Evolutionary conservation across 2,797 vertebrate genomes (phyloP).

Genomic region (Gallirallus australis): DNA sequence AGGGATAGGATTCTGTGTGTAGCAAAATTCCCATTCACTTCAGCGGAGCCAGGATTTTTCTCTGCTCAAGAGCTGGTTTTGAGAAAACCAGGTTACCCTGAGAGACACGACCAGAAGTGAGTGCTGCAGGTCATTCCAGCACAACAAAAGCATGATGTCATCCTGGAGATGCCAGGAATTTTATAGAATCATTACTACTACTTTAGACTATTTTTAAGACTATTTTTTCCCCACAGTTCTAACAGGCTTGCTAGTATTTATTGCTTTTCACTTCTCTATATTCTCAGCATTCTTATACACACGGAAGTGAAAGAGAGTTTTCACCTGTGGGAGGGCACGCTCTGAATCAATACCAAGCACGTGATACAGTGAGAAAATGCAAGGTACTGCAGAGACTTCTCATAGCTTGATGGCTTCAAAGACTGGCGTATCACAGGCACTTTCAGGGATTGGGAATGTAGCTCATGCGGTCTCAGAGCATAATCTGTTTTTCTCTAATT

Average conservation of each 20-base stretch:
- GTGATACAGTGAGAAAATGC: not conserved
- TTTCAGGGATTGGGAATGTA: not conserved
- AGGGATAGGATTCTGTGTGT: not conserved
- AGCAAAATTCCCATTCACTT: not conserved
- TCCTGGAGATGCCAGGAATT: not conserved
- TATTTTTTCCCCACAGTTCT: not conserved
- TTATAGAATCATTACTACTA: not conserved
- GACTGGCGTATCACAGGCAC: fast-evolving
- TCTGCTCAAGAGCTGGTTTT: not conserved
- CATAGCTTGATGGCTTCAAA: not conserved
- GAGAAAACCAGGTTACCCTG: not conserved
- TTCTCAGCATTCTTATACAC: not conserved
- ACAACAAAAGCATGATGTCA: not conserved
- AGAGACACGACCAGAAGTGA: not conserved
- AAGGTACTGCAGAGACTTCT: not conserved
- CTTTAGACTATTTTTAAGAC: not conserved
- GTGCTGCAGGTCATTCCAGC: not conserved
- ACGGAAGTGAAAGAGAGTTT: not conserved
- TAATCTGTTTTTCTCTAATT: not conserved
- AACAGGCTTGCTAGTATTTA: not conserved
- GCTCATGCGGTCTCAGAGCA: fast-evolving
- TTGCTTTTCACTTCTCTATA: not conserved
- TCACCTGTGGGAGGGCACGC: not conserved
- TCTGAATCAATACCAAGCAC: not conserved
- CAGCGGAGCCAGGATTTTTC: not conserved